These are phyloP conservation scores for Troides aeacus DNA, from an alignment of 2,888 invertebrate genomes.

Conservation along the genomic window DNA sequence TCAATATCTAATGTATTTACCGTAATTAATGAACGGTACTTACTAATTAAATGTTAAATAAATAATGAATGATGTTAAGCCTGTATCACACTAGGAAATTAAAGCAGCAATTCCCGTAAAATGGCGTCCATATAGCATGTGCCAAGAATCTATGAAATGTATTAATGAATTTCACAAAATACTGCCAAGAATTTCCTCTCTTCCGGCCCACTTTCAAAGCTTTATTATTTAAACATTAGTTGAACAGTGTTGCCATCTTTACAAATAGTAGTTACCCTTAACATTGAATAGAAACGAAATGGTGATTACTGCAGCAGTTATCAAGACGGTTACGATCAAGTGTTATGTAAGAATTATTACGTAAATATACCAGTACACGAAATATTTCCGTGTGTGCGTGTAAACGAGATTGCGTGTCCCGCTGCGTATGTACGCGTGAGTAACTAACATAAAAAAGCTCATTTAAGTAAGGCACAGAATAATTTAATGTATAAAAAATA, in stretches of 20 bases:
- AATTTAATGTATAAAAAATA: constrained; percentile 8
- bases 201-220: too few relatives aligned
- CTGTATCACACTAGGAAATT: too few relatives aligned
- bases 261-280: neutral
- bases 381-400: constrained; percentile 12
- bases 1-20: too few relatives aligned
- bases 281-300: constrained; percentile 12
- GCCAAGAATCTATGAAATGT: too few relatives aligned
- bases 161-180: too few relatives aligned
- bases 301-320: constrained; percentile 14
- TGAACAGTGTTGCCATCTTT: constrained; percentile 1
- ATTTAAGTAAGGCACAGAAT: neutral
- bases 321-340: constrained; percentile 14
- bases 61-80: too few relatives aligned
- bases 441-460: constrained; percentile 11
- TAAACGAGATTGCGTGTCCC: constrained; percentile 14
- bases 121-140: too few relatives aligned
- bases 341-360: constrained; percentile 17
- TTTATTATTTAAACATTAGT: neutral
- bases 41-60: too few relatives aligned
- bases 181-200: too few relatives aligned
- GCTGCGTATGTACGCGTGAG: constrained; percentile 12
- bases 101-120: too few relatives aligned
- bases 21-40: too few relatives aligned
- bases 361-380: too few relatives aligned